Conservation (phyloP, 1,140 invertebrate genomes). For the Penaeus vannamei region DNA sequence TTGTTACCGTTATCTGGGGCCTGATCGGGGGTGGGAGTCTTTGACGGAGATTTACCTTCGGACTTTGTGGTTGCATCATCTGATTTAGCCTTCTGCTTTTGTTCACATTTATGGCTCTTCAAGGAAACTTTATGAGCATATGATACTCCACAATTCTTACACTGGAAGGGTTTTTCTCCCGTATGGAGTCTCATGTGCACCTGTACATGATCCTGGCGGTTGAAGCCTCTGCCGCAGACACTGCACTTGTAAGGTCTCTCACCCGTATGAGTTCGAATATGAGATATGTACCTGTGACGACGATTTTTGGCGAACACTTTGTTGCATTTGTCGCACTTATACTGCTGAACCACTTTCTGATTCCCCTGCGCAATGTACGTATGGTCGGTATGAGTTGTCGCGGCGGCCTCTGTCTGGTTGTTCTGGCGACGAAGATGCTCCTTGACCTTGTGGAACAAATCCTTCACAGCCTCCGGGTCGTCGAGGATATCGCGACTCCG, state of each 20-base stretch:
- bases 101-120: constrained; percentile 35
- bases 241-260: constrained; percentile 47
- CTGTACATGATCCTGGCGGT: constrained; percentile 51
- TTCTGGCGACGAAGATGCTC: no score
- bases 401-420: no score
- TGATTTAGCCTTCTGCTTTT: background rate
- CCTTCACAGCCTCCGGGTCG: no score
- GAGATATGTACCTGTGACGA: constrained; percentile 50
- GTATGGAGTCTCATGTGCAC: constrained; percentile 60
- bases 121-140: constrained; percentile 49
- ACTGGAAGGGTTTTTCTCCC: constrained; percentile 47
- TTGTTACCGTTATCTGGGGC: no score
- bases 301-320: constrained; percentile 30
- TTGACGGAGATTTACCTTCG: no score
- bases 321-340: constrained; percentile 35
- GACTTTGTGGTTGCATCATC: no score
- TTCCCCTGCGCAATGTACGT: no score
- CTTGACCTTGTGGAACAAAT: no score
- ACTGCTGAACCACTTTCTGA: background rate
- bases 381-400: no score
- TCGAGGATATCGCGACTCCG: no score
- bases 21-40: no score
- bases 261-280: constrained; percentile 45
- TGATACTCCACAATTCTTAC: constrained; percentile 21
- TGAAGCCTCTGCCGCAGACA: constrained; percentile 47